Percentiles rank a stretch among this genome's conserved stretches.
phyloP scores from a whole-genome alignment of 2,797 vertebrate genomes.

The Halcyon chelicuti region DNA sequence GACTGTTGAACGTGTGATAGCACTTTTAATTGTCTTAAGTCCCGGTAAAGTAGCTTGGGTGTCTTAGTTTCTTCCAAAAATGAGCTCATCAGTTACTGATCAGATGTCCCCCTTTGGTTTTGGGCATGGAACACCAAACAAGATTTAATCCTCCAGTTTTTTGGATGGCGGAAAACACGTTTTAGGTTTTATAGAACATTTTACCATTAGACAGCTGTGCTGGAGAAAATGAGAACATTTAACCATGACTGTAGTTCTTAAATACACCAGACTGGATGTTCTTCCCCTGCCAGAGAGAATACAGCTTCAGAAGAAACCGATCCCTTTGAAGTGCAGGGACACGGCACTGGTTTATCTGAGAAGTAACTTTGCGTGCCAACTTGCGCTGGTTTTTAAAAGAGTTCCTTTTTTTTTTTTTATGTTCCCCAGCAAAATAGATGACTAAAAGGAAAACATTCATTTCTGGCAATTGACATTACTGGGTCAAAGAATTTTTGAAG shows the following conservation, averaged over 20 bases:
- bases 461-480: constrained; percentile 53
- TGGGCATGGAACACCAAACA: background rate
- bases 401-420: background rate
- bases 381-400: background rate
- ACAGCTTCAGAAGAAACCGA: constrained; percentile 17
- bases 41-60: background rate
- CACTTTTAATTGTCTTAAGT: background rate
- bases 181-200: background rate
- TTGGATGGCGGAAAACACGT: background rate
- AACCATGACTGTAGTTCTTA: background rate
- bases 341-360: background rate
- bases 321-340: constrained; percentile 40
- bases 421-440: background rate
- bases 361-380: background rate
- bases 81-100: background rate
- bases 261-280: background rate
- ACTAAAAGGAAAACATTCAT: constrained; percentile 1
- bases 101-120: background rate
- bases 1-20: accelerated
- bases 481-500: constrained; percentile 43
- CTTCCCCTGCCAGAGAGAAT: background rate
- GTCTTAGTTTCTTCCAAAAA: background rate
- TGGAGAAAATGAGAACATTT: constrained; percentile 11
- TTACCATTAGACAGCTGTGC: background rate
- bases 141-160: background rate